These are phyloP conservation scores for Zoanthus sociatus DNA, from an alignment of 92 coral and sea anemone genomes.

Conservation along the genomic window DNA sequence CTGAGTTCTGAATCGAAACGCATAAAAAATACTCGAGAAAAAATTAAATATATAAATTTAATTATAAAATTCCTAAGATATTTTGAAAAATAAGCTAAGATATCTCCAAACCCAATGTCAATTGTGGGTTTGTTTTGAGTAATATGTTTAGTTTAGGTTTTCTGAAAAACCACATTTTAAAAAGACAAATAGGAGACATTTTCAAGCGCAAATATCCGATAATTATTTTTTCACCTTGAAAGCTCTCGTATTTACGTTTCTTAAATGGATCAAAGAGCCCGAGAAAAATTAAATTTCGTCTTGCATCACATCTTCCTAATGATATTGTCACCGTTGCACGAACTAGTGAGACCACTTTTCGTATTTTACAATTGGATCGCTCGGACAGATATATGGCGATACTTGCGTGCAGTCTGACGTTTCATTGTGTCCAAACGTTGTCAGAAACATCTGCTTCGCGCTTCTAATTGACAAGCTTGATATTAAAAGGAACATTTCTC, in stretches of 20 bases:
- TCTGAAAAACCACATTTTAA: background rate
- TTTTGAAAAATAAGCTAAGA: background rate
- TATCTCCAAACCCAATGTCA: background rate
- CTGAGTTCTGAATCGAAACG: background rate
- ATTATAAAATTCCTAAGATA: slow-evolving; percentile 2
- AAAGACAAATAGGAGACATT: background rate
- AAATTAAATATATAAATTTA: background rate
- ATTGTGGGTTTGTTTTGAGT: background rate
- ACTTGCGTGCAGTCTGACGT: background rate
- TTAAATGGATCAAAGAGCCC: background rate
- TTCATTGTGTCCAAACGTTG: background rate
- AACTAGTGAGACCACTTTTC: background rate
- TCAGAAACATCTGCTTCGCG: slow-evolving; percentile 25
- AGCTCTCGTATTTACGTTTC: background rate
- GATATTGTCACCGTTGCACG: background rate
- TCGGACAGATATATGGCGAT: background rate
- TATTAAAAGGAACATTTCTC: background rate
- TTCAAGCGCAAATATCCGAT: background rate
- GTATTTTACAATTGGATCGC: background rate
- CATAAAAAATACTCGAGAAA: background rate
- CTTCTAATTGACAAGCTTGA: slow-evolving; percentile 13
- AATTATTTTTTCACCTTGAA: background rate
- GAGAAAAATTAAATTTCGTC: background rate
- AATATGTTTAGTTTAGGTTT: background rate
- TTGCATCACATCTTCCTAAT: background rate